Evolutionary conservation across 2,888 invertebrate genomes (phyloP), one percentile per base, ranked within the genome.

Genomic region (Tachina fera): DNA sequence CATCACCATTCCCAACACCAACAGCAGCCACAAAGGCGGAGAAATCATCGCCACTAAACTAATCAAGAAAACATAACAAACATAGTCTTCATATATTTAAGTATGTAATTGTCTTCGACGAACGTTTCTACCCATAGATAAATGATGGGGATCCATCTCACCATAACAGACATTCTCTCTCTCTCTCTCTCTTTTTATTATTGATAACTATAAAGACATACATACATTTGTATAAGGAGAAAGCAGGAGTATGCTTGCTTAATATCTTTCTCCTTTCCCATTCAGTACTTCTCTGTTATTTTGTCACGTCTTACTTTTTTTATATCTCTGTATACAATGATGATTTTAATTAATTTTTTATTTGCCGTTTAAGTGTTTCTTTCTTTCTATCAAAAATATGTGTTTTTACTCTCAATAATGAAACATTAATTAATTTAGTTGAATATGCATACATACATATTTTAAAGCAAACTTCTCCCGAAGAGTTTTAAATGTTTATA

Each of bases 1-100:
- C 85, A 87, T 49, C 87, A 89, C 41, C 86, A 89, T 58, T 88
- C 79, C 22, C 80, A 87, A 67, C 88, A 89, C 3, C 79, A 84
- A 53, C 89, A 86, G 75, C 87, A 87, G 68, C 85, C 85, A 31
- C 88, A 89, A 70, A 89, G 88, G 71, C 87, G 82, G 61, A 83
- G 71, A 63, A 86, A 76, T 47, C 87, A 87, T 75, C 87, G 83
- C 43, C 84, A 87, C 41, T 87, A 87, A 87, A 61, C 56, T 47
- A 80, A 77, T 74, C 41, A 68, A 74, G 31, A 65, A 71, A 76
- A 65, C 47, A 78, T 49, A 43, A 56, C 5, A 31, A 43, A 56
- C 5, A 31, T 84, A 84, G 80, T 84, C 83, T 72, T 67, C 45
- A 43, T 68, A 56, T 67, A 41, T 56, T 70, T 81, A 83, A 86